These are phyloP conservation scores for Acropora tenuis DNA, from an alignment of 64 coral and sea anemone species.

Conservation along the genomic window DNA sequence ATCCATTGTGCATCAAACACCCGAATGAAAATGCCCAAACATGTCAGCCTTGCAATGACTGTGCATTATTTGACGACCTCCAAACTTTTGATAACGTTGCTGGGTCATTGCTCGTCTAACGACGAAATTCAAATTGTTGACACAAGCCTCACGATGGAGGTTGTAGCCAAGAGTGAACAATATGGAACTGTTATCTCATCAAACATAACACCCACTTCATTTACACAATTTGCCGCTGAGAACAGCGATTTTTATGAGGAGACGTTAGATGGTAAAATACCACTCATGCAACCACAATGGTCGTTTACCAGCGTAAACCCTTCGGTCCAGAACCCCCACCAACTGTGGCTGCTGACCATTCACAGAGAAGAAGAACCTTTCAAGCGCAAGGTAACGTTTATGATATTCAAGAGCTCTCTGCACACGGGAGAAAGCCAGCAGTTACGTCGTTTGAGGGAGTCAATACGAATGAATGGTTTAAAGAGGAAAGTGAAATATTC, in stretches of 20 bases:
- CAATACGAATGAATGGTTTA: too few species aligned
- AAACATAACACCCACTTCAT: constrained; percentile 27
- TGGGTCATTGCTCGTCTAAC: constrained; percentile 61
- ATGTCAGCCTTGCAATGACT: constrained; percentile 31
- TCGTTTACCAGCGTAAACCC: constrained; percentile 31
- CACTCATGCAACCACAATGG: constrained; percentile 55
- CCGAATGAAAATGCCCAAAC: constrained; percentile 25
- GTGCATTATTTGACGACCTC: constrained; percentile 18
- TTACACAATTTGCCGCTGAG: constrained; percentile 57
- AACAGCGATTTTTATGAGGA: constrained; percentile 67
- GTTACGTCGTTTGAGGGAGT: not conserved
- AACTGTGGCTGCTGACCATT: not conserved
- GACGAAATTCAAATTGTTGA: constrained; percentile 50
- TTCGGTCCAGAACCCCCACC: constrained; percentile 7
- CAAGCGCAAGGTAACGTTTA: not conserved
- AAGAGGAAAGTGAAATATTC: too few species aligned
- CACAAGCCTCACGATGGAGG: constrained; percentile 30
- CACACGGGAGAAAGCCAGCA: not conserved
- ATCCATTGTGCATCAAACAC: constrained; percentile 27
- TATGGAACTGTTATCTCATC: constrained; percentile 40
- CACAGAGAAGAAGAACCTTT: not conserved
- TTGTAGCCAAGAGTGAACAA: not conserved
- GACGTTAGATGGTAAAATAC: constrained; percentile 66
- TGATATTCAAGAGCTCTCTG: not conserved
- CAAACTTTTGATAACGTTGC: constrained; percentile 38